Conservation (phyloP, 2,888 invertebrate genomes). For the Cephus pulcher region DNA sequence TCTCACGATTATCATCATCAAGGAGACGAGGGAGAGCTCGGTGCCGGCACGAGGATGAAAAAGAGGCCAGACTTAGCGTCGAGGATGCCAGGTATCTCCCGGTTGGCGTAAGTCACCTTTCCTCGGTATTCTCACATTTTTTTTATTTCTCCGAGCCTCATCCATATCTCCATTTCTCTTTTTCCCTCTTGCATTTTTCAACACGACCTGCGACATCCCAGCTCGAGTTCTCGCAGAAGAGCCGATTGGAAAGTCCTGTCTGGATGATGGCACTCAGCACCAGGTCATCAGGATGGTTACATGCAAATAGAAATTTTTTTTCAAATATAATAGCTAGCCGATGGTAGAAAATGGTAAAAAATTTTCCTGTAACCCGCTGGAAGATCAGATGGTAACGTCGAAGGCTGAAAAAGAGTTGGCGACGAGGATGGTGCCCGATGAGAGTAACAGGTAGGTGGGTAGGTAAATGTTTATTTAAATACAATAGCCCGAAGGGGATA, state of each 20-base stretch:
- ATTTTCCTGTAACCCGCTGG: not conserved
- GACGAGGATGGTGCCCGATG: not conserved
- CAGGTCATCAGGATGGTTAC: not conserved
- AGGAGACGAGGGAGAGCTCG: not conserved
- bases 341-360: not conserved
- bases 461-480: not conserved
- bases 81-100: not conserved
- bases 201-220: not conserved
- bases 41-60: not conserved
- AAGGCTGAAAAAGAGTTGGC: not conserved
- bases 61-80: not conserved
- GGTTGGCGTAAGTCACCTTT: not conserved
- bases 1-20: slow-evolving; percentile 11
- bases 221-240: not conserved
- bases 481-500: not conserved
- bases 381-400: not conserved
- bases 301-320: not conserved
- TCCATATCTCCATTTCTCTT: not conserved
- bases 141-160: not conserved
- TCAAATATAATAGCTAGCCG: not conserved
- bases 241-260: not conserved
- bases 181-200: not conserved
- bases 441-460: not conserved
- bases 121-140: not conserved
- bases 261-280: not conserved